phyloP scores from a whole-genome alignment of 2,888 invertebrate genomes.

The Cheilosia vulpina region DNA sequence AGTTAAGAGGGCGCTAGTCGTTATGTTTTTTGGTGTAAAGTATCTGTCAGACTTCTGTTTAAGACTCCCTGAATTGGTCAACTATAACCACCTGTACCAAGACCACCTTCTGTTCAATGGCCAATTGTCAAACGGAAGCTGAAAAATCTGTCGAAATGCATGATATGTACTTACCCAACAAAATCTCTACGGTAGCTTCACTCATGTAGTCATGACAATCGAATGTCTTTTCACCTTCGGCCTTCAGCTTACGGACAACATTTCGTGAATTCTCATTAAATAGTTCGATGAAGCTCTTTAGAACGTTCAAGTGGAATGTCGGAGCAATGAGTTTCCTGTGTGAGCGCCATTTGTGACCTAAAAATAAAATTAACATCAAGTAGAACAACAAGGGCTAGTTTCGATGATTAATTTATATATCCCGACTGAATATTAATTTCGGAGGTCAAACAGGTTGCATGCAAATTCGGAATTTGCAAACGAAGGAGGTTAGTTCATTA shows the following conservation, averaged over 20 bases:
- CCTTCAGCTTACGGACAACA: conserved; percentile 89
- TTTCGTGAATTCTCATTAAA: conserved; percentile 92
- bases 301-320: conserved; percentile 93
- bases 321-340: conserved; percentile 94
- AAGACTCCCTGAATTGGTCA: no score
- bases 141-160: no score
- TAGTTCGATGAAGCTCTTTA: conserved; percentile 93
- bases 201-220: conserved; percentile 94
- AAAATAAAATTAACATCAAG: conserved; percentile 7
- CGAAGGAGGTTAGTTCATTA: conserved; percentile 36
- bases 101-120: no score
- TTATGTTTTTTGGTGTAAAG: no score
- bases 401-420: conserved; percentile 35
- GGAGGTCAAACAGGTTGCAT: conserved; percentile 12
- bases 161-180: conserved; percentile 86
- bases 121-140: no score
- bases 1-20: no score
- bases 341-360: conserved; percentile 93
- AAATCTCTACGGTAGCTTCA: conserved; percentile 92
- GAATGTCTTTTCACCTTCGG: conserved; percentile 88
- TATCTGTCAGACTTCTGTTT: no score
- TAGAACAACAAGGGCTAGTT: neutral
- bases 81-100: no score
- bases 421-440: conserved; percentile 41
- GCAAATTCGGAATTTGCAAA: conserved; percentile 4